phyloP scores from a whole-genome alignment of 1,140 invertebrate species.

The Watersipora subatra region DNA sequence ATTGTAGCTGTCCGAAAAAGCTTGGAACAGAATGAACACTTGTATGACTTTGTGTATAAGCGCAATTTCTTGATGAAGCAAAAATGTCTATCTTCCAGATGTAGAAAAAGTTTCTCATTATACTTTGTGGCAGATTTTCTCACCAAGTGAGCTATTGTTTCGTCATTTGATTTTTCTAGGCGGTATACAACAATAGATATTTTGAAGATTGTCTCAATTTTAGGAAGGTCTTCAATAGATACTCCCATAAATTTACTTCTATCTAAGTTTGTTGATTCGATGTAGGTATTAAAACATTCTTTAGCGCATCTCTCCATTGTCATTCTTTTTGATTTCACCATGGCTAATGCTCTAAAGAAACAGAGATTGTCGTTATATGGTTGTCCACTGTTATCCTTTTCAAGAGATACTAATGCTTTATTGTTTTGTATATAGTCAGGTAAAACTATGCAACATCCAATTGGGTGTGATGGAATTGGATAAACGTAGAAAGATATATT shows the following conservation, averaged over 20 bases:
- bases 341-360: background rate
- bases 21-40: background rate
- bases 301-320: no score
- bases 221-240: background rate
- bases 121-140: background rate
- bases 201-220: background rate
- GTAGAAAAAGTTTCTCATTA: background rate
- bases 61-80: background rate
- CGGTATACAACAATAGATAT: background rate
- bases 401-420: background rate
- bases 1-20: background rate
- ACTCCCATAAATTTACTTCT: background rate
- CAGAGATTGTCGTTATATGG: background rate
- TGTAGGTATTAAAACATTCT: background rate
- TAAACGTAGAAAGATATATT: background rate
- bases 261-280: background rate
- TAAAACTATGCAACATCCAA: background rate
- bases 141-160: background rate
- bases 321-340: no score
- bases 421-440: background rate
- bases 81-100: background rate
- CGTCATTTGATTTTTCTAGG: background rate
- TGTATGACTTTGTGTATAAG: background rate
- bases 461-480: background rate
- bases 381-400: background rate